phyloP scores from a whole-genome alignment of 2,113 vertebrate species.

The Chaetodon auriga region DNA sequence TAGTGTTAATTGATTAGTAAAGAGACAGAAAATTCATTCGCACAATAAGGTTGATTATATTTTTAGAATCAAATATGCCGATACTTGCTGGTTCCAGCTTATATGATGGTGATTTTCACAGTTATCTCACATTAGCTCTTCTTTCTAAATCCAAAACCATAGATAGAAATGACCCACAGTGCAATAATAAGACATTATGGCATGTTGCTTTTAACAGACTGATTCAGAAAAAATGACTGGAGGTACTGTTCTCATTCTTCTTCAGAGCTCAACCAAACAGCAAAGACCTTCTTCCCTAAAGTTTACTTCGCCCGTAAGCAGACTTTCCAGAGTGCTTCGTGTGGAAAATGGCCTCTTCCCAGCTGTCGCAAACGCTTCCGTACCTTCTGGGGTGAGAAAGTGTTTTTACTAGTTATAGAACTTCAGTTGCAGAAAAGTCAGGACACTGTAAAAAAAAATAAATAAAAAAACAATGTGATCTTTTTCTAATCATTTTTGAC shows the following conservation, averaged over 20 bases:
- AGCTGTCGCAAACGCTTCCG: constrained; percentile 57
- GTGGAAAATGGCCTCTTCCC: constrained; percentile 81
- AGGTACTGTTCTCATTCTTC: constrained; percentile 1
- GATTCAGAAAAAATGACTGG: not conserved
- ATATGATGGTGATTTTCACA: too few relatives aligned
- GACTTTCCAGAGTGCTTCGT: constrained; percentile 73
- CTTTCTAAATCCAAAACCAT: too few relatives aligned
- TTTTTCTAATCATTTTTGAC: too few relatives aligned
- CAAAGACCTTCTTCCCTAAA: constrained; percentile 75
- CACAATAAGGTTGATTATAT: not conserved
- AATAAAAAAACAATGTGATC: too few relatives aligned
- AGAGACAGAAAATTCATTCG: not conserved
- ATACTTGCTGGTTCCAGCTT: not conserved
- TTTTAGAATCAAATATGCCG: not conserved
- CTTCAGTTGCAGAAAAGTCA: too few relatives aligned
- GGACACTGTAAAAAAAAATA: too few relatives aligned
- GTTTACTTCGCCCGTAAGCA: constrained; percentile 68
- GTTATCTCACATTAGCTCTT: too few relatives aligned
- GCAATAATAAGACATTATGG: not conserved
- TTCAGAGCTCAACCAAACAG: constrained; percentile 78
- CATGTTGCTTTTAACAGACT: not conserved
- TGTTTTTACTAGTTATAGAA: not conserved
- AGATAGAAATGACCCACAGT: not conserved
- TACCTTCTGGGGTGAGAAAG: constrained; percentile 74
- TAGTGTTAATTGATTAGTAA: not conserved